These are phyloP conservation scores for Anolis carolinensis DNA, from an alignment of 2,113 vertebrate genomes.

Conservation along the genomic window DNA sequence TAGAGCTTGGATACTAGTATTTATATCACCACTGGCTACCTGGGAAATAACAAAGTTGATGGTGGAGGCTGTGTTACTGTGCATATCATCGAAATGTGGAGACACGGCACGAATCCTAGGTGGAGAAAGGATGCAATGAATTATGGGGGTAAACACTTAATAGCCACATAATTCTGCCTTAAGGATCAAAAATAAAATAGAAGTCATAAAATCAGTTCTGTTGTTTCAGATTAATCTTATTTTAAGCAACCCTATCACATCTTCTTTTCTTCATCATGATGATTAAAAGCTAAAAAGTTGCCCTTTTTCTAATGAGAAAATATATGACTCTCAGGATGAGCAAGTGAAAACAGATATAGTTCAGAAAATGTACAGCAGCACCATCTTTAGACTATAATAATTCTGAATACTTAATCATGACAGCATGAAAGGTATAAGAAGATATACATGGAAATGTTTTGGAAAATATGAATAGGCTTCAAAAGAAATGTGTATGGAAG, in stretches of 20 bases:
- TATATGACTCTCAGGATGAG: too few species aligned
- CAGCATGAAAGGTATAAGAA: too few species aligned
- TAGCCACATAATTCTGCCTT: rapidly evolving
- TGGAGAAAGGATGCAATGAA: constrained; percentile 46
- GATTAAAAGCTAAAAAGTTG: background rate
- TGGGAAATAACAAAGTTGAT: constrained; percentile 99
- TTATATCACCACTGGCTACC: constrained; percentile 96
- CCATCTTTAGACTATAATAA: too few species aligned
- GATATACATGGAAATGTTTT: too few species aligned
- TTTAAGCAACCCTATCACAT: background rate
- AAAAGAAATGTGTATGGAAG: background rate
- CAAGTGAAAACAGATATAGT: background rate
- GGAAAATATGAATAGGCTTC: background rate
- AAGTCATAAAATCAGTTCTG: constrained; percentile 13
- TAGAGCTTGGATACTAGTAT: constrained; percentile 94
- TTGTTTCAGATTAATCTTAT: background rate
- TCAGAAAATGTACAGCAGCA: too few species aligned
- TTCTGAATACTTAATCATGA: too few species aligned
- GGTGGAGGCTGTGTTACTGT: constrained; percentile 95
- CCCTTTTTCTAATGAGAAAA: background rate
- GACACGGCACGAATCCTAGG: constrained; percentile 89
- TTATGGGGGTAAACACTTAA: background rate
- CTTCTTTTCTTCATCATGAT: background rate
- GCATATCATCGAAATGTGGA: constrained; percentile 94
- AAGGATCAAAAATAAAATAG: background rate